These are phyloP conservation scores for Podilymbus podiceps DNA, from an alignment of 2,113 vertebrate genomes.

Conservation along the genomic window DNA sequence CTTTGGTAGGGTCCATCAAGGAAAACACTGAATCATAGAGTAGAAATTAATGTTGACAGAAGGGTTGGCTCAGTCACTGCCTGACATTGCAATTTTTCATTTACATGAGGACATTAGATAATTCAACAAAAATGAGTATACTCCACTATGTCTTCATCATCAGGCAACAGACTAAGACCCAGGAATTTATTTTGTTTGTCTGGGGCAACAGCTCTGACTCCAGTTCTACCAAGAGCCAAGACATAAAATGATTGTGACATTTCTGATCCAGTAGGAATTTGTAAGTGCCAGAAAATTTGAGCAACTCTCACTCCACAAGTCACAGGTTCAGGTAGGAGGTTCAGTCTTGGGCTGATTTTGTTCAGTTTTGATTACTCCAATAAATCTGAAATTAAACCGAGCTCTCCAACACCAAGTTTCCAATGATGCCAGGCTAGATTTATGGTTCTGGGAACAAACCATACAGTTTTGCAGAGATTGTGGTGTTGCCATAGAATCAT, in stretches of 20 bases:
- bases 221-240: slow-evolving; percentile 17
- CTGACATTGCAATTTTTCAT: neutral
- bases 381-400: slow-evolving; percentile 52
- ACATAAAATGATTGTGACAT: slow-evolving; percentile 36
- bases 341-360: neutral
- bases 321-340: slow-evolving; percentile 52
- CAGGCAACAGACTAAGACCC: neutral
- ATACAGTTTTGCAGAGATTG: slow-evolving; percentile 53
- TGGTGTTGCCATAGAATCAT: slow-evolving; percentile 51
- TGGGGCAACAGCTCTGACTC: slow-evolving; percentile 4
- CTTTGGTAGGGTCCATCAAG: neutral
- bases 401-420: slow-evolving; percentile 33
- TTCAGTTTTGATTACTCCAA: slow-evolving; percentile 48
- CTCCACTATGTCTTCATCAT: neutral
- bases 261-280: slow-evolving; percentile 58
- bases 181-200: slow-evolving; percentile 39
- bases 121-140: neutral
- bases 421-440: slow-evolving; percentile 44
- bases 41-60: neutral
- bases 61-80: neutral
- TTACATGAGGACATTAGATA: neutral
- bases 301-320: slow-evolving; percentile 12
- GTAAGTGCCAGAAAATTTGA: slow-evolving; percentile 23
- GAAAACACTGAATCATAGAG: neutral
- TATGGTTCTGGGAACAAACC: slow-evolving; percentile 62